Base-by-base conservation (phyloP, 1,140 invertebrate genomes). In the Pseudomyrmex pallidus region DNA sequence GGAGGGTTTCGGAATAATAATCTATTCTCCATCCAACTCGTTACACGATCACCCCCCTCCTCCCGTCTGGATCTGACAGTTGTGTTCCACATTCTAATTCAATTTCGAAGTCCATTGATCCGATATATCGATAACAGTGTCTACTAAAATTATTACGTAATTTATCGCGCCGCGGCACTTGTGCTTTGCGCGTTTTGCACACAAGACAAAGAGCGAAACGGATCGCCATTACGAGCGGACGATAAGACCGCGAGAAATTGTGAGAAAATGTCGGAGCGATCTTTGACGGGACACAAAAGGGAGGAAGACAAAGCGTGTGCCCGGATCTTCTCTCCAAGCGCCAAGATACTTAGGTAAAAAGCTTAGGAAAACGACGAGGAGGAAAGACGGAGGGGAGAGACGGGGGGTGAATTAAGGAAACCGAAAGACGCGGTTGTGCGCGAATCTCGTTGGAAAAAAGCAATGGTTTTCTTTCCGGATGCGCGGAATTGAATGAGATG, bases 231-330 rank as follows among this genome's bases (percentile, higher is more conserved):
- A 17, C 50, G 5, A 52, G 3, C 44, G 35, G 5, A 35, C 35
- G 35, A 78, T 67, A 68, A 78, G 50, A 52, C 76, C 5, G 64
- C 76, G 54, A 15, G 46, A 46, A 76, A 52, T 63, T 63, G 73
- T 50, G 73, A 35, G 22, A 59, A 78, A 78, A 78, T 17, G 62
- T 59, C 64, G 15, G 15, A 15, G 35, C 12, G 44, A 70, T 78
- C 74, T 78, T 78, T 78, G 64, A 78, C 54, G 59, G 59, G 64
- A 59, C 12, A 22, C 54, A 20, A 80, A 72, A 80, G 54, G 59
- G 20, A 44, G 35, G 44, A 59, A 61, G 76, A 80, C 54, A 72
- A 80, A 80, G 66, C 76, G 35, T 17, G 48, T 0, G 44, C 50
- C 44, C 8, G 35, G 25, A 13, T 20, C 50, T 59, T 15, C 17